Percentiles rank a stretch among this genome's conserved stretches.
phyloP scores from a whole-genome alignment of 2,113 vertebrate species.

The Panthera uncia region DNA sequence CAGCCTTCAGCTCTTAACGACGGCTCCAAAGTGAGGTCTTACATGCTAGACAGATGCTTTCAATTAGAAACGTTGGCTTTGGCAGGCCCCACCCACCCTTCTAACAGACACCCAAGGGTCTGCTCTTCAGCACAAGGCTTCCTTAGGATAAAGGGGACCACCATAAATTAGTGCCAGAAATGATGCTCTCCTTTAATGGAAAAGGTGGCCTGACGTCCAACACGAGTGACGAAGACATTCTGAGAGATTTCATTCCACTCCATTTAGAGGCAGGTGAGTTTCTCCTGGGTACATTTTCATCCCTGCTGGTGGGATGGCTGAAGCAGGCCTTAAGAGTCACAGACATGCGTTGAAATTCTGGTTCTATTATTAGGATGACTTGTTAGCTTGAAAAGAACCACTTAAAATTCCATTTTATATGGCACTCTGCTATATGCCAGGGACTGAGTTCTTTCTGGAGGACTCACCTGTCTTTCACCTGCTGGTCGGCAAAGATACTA shows the following conservation, averaged over 20 bases:
- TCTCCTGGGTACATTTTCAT: neutral
- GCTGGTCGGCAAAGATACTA: neutral
- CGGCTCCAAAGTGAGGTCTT: neutral
- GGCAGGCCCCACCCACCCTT: neutral
- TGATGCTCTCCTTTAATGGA: neutral
- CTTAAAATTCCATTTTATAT: neutral
- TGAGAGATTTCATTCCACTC: neutral
- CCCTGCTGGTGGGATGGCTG: neutral
- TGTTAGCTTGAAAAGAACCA: neutral
- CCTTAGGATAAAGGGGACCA: neutral
- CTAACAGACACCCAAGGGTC: neutral
- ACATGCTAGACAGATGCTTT: neutral
- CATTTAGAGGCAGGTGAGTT: neutral
- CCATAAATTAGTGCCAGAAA: neutral
- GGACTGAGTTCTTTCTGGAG: neutral
- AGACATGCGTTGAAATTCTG: neutral
- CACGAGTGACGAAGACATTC: neutral
- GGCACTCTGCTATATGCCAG: neutral
- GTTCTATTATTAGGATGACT: slow-evolving; percentile 32
- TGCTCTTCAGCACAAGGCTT: neutral
- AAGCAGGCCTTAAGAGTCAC: neutral
- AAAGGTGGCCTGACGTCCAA: neutral
- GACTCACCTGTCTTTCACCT: neutral
- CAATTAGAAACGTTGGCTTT: neutral
- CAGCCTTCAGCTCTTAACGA: neutral